Base-by-base conservation (phyloP, 1,140 invertebrate species). In the Brachionus paranguensis region DNA sequence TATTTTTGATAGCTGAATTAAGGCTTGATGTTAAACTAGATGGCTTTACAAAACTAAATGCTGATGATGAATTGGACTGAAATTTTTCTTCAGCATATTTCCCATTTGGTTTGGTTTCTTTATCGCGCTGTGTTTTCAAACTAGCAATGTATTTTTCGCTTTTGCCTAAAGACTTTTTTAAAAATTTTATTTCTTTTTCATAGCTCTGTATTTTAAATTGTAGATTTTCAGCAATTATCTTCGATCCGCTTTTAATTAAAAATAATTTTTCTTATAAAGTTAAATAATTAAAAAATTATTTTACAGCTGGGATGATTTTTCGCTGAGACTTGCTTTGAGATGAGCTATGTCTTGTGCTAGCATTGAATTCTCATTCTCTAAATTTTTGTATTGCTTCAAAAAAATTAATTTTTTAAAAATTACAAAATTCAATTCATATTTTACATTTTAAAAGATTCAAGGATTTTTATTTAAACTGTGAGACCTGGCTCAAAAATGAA, bases 141-240 rank as follows among this genome's bases (percentile, higher is more conserved):
- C 87, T 86, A 74, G 88, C 87, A 76, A 89, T 88, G 84, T 88
- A 87, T 65, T 86, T 86, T 78, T 89, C 88, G 85, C 88, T 89
- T 72, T 86, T 86, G 45, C 88, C 86, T 37, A 89, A 79, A 20
- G 88, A 88, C 68, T 87, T 88, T 64, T 88, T 86, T 37, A 89
- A 85, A 70, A 87, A 86, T 11, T 85, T 85, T 14, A 88, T 86
- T 84, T 89, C 86, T 78, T 88, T 88, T 84, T 88, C 87, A 72
- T 87, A 86, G 33, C 45, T 85, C 20, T 88, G 86, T 41, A 89
- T 50, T 78, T 89, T 87, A 1, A 87, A 81, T 83, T 89, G 87
- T 20, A 89, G 74, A 6, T 20, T 60, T 20, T 60, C 53, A 10
- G 53, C 53, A 60, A 60, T 60, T 8, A 24, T n/a, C 20, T 60